Base-by-base conservation (phyloP, 2,888 invertebrate species). In the Teleogryllus oceanicus region DNA sequence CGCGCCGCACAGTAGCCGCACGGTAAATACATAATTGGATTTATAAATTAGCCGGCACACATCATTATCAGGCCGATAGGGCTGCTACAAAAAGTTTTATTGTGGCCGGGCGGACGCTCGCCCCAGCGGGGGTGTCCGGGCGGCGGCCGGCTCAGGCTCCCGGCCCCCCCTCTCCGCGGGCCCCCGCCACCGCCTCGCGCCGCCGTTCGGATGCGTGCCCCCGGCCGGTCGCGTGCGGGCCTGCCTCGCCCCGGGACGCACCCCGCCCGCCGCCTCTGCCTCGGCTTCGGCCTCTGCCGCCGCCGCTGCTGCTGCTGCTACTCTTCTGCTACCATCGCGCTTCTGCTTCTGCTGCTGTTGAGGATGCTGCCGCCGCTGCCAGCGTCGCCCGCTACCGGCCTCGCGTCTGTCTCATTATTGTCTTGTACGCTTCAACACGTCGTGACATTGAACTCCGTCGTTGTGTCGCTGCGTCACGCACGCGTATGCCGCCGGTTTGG, bases 381-480 rank as follows among this genome's bases (percentile, higher is more conserved):
- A 18, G 1, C n/a, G 62, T 13, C 62, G 62, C 62, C 18, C 78
- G 50, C 16, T 62, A 8, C 16, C 62, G 62, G 62, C n/a, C 16
- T 3, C 16, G 62, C n/a, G 62, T 13, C 62, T 62, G n/a, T 62
- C 62, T 62, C 62, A 62, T 62, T 62, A 62, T 62, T 13, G 62
- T 62, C 62, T 62, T 62, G 62, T 62, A 62, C 62, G 62, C 62
- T 62, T 62, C 62, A 13, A 62, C 62, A 62, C 37, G 18, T n/a
- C 77, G 77, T n/a, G 49, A n/a, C 77, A 50, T 49, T n/a, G 77
- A 77, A 77, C 50, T 37, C 77, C 77, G 24, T 49, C 77, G 24
- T 5, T 77, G 37, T 37, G 50, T 24, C 49, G 37, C 77, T 20
- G 50, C 11, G 37, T 20, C 77, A 77, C 77, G n/a, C 77, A 77